Percentiles rank a stretch among this genome's conserved stretches.
phyloP scores from a whole-genome alignment of 2,888 invertebrate genomes.

The Anticlea derivata region DNA sequence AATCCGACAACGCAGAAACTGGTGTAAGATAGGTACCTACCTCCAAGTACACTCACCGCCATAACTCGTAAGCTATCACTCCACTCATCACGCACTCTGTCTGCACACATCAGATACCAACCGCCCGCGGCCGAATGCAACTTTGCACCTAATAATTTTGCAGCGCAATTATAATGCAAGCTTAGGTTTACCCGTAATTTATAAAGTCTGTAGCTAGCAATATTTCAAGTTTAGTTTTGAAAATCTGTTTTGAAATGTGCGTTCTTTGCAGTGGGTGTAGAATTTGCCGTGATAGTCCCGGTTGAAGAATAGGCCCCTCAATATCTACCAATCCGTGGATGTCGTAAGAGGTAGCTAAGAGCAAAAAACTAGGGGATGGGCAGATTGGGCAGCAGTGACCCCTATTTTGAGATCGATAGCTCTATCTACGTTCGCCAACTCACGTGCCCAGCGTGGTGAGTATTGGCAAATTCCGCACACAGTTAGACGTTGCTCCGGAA shows the following conservation, averaged over 20 bases:
- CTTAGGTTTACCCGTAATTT: slow-evolving; percentile 23
- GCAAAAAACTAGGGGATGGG: too few species aligned
- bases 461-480: too few species aligned
- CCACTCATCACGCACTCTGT: slow-evolving; percentile 65
- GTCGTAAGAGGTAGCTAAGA: too few species aligned
- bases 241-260: not conserved
- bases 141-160: slow-evolving; percentile 78
- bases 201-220: slow-evolving; percentile 16
- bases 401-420: too few species aligned
- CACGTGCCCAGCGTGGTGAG: too few species aligned
- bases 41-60: slow-evolving; percentile 46
- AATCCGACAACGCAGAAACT: not conserved
- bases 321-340: too few species aligned
- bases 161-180: slow-evolving; percentile 53
- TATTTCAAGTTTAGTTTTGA: slow-evolving; percentile 12
- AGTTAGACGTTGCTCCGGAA: too few species aligned
- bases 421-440: too few species aligned
- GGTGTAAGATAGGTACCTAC: slow-evolving; percentile 2
- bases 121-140: slow-evolving; percentile 55
- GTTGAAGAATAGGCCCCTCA: too few species aligned
- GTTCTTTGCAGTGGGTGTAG: too few species aligned
- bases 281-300: too few species aligned
- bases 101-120: slow-evolving; percentile 67
- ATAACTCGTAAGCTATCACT: slow-evolving; percentile 64
- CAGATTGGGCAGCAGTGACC: too few species aligned